A percentile compares a stretch with the other conserved stretches of the same genome.
phyloP scores from a whole-genome alignment of 23 tunicate species.

The Ciona savignyi region DNA sequence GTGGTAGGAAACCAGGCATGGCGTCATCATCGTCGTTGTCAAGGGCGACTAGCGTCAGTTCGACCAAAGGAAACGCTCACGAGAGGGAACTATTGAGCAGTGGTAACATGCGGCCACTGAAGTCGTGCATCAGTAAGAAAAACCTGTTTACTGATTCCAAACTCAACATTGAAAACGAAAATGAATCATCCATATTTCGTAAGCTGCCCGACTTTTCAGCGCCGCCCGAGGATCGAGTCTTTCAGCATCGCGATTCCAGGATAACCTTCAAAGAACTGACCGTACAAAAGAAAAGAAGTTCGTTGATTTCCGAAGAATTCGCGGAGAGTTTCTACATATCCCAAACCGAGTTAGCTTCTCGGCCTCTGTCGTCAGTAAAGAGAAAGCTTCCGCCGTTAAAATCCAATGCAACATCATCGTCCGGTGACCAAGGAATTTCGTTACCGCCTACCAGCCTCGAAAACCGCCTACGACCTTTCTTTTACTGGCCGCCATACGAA shows the following conservation, averaged over 20 bases:
- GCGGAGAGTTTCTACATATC: background rate
- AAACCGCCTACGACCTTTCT: slow-evolving; percentile 49
- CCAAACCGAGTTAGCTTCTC: background rate
- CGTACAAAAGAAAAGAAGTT: background rate
- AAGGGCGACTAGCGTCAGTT: slow-evolving; percentile 4
- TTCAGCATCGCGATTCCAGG: background rate
- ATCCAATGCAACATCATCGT: slow-evolving; percentile 3
- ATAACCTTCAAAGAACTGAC: background rate
- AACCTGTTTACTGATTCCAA: background rate
- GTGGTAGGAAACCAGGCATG: background rate
- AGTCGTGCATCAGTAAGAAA: background rate
- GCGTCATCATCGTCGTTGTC: slow-evolving; percentile 10
- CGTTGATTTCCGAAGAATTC: background rate
- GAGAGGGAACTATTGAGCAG: slow-evolving; percentile 13
- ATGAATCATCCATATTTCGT: background rate
- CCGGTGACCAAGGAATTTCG: slow-evolving; percentile 32
- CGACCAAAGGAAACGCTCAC: slow-evolving; percentile 3
- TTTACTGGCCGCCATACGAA: slow-evolving; percentile 63
- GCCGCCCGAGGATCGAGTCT: background rate
- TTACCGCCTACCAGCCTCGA: slow-evolving; percentile 56
- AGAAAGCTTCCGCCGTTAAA: slow-evolving; percentile 12
- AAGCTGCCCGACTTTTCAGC: slow-evolving; percentile 5
- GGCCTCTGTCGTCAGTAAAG: slow-evolving; percentile 31
- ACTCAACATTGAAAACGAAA: background rate
- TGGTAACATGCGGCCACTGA: slow-evolving; percentile 6